Evolutionary conservation across 2,888 invertebrate species (phyloP).

Genomic region (Ormyrus rosae): DNA sequence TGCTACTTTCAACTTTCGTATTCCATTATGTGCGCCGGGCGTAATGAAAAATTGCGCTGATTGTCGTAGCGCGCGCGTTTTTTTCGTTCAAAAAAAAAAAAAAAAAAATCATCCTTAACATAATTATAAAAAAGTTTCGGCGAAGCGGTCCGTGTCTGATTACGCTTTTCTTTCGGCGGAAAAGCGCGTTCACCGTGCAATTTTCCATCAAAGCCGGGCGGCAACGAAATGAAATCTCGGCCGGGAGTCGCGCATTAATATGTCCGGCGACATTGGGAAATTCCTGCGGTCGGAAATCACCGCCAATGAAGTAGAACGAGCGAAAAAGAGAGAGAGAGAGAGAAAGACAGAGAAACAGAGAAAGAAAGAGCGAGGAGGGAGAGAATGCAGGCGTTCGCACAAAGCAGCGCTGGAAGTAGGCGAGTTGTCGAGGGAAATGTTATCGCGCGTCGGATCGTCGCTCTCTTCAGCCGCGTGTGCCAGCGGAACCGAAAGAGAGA

Average conservation of each 20-base stretch:
- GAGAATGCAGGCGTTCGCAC: slow-evolving; percentile 32
- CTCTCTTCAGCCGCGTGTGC: slow-evolving; percentile 52
- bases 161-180: background rate
- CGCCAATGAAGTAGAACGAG: slow-evolving; percentile 29
- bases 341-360: slow-evolving; percentile 39
- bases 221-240: slow-evolving; percentile 27
- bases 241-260: slow-evolving; percentile 13
- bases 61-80: no score
- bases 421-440: slow-evolving; percentile 74
- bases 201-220: background rate
- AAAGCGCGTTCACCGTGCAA: background rate
- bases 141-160: no score
- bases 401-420: slow-evolving; percentile 69
- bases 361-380: slow-evolving; percentile 3
- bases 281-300: slow-evolving; percentile 44
- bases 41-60: background rate
- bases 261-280: slow-evolving; percentile 25
- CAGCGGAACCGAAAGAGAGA: slow-evolving; percentile 35
- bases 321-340: slow-evolving; percentile 53
- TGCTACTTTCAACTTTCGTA: no score
- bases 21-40: background rate
- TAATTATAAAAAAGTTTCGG: no score
- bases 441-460: slow-evolving; percentile 72
- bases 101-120: no score
- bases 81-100: no score